Evolutionary conservation across 2,113 vertebrate species (phyloP), one percentile per base, ranked within the genome.

Genomic region (Picathartes gymnocephalus): DNA sequence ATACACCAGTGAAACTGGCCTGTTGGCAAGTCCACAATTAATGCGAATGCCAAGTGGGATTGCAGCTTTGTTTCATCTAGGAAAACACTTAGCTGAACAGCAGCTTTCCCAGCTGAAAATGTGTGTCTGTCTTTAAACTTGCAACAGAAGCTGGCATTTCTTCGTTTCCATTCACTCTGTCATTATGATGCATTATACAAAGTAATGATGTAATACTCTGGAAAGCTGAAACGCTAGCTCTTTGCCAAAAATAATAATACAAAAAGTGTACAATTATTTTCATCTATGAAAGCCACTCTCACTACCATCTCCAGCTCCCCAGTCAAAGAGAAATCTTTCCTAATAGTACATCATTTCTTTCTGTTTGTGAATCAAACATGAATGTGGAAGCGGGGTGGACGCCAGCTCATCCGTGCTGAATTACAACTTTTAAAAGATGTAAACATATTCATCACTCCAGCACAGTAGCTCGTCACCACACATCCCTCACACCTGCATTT

Each of bases 111-210:
- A 96, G 97, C 96, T 98, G 97, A 98, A 98, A 98, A 98, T 95
- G 96, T 96, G 89, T 92, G 95, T 97, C 97, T 98, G 97, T 96
- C 97, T 98, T 96, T 97, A 97, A 98, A 97, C 97, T 98, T 97
- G 97, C 96, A 97, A 97, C 97, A 96, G 96, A 98, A 96, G 88
- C 97, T 97, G 96, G 98, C 97, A 96, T 97, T 98, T 98, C 98
- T 98, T 98, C 95, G 60, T 97, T 97, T 95, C 97, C 96, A 97
- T 98, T 97, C 98, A 98, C 97, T 98, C 98, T 97, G 98, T 98
- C 98, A 98, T 98, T 98, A 98, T 98, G 98, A 98, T 98, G 98
- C 98, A 98, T 98, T 98, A 98, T 98, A 98, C 97, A 97, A 97
- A 93, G 98, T 98, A 98, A 98, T 98, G 98, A 98, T 98, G 98